These are phyloP conservation scores for Vesta saturnalis DNA, from an alignment of 2,888 invertebrate species.

Conservation along the genomic window DNA sequence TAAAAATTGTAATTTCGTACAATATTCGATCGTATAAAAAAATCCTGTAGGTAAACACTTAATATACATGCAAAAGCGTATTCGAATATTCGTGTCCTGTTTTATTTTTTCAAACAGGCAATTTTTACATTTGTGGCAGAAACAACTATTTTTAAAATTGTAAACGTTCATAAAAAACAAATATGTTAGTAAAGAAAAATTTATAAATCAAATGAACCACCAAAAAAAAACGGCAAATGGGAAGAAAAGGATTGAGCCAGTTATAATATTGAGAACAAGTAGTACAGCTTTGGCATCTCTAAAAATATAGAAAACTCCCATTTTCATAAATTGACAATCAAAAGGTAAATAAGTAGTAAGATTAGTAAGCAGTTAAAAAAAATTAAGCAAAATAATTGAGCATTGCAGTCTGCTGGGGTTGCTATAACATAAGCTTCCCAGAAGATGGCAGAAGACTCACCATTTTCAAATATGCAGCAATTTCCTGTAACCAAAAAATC, in stretches of 20 bases:
- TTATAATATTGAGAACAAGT: background rate
- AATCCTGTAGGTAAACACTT: too few species aligned
- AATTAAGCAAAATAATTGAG: background rate
- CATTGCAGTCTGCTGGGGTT: background rate
- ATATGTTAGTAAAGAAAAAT: too few species aligned
- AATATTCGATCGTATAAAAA: too few species aligned
- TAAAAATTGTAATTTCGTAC: too few species aligned
- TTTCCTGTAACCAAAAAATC: slow-evolving; percentile 37
- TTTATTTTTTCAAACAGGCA: too few species aligned
- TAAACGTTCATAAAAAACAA: background rate
- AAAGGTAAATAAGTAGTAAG: background rate
- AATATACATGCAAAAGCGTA: too few species aligned
- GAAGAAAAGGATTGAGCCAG: slow-evolving; percentile 7
- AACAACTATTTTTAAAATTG: too few species aligned
- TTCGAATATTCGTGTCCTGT: too few species aligned
- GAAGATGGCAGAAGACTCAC: slow-evolving; percentile 35
- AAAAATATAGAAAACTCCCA: background rate
- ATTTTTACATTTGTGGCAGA: too few species aligned
- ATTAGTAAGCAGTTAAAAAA: slow-evolving; percentile 10
- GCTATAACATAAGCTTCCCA: slow-evolving; percentile 20
- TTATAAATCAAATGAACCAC: too few species aligned
- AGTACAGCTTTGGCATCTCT: background rate
- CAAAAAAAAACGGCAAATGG: background rate
- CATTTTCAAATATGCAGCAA: slow-evolving; percentile 38
- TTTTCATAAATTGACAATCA: background rate